Conservation (phyloP, 2,113 vertebrate genomes). For the Ivindomyrus marchei region DNA sequence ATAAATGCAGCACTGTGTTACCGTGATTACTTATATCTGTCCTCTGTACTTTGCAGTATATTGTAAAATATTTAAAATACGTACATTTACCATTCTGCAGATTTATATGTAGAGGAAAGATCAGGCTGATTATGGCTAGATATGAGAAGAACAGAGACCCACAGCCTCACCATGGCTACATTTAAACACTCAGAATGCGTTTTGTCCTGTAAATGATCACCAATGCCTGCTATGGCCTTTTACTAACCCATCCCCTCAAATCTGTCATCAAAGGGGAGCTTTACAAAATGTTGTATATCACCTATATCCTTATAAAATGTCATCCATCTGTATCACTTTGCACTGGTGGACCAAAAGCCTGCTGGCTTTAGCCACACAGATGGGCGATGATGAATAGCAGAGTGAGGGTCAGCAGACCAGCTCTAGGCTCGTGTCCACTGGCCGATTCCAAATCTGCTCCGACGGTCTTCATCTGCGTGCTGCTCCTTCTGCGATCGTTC, state of each 20-base stretch:
- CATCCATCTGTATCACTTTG: not conserved
- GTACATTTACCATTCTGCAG: not conserved
- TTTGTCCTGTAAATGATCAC: not conserved
- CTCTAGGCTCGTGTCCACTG: not conserved
- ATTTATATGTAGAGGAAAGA: not conserved
- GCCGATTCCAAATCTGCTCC: not conserved
- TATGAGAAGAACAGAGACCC: not conserved
- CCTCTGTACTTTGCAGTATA: not conserved
- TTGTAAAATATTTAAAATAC: constrained; percentile 7
- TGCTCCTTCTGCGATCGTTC: not conserved
- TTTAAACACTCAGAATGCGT: not conserved
- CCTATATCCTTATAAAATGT: not conserved
- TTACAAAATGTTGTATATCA: not conserved
- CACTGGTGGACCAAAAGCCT: not conserved
- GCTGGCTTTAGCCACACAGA: not conserved
- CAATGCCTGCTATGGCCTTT: not conserved
- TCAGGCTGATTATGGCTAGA: not conserved
- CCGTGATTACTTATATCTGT: not conserved
- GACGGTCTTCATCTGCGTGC: not conserved
- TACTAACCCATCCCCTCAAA: not conserved
- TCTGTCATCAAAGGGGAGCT: not conserved
- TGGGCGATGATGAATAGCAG: not conserved
- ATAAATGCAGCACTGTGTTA: not conserved
- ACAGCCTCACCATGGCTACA: not conserved
- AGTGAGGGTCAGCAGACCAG: not conserved